Percentiles rank a stretch among this genome's conserved stretches.
phyloP scores from a whole-genome alignment of 2,113 vertebrate species.

The Ahaetulla prasina region DNA sequence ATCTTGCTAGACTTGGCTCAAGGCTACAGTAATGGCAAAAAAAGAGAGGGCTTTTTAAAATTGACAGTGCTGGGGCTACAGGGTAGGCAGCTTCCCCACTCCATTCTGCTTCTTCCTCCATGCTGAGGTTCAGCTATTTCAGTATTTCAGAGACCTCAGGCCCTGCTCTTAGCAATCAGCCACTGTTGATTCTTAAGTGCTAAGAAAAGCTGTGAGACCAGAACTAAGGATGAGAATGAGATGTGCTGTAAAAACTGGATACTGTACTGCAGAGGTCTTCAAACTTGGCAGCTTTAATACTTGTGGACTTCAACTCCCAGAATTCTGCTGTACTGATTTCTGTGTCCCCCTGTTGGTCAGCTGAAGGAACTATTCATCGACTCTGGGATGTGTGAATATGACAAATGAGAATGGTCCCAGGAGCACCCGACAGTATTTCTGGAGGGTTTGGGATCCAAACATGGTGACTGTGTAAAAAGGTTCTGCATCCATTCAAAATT shows the following conservation, averaged over 20 bases:
- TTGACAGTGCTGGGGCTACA: background rate
- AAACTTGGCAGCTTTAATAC: no score
- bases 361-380: background rate
- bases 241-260: background rate
- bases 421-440: background rate
- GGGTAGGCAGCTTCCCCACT: background rate
- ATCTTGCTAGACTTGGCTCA: background rate
- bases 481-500: background rate
- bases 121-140: background rate
- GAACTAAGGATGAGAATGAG: background rate
- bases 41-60: background rate
- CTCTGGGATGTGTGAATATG: background rate
- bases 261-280: no score
- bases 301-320: no score
- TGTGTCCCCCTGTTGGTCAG: background rate
- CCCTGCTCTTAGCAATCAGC: background rate
- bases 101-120: background rate
- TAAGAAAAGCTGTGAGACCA: background rate
- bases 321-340: background rate
- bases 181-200: background rate
- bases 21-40: background rate
- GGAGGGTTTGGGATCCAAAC: background rate
- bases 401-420: background rate
- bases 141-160: background rate
- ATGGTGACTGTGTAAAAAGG: background rate